Percentiles rank a stretch among this genome's conserved stretches.
Evolutionary conservation across 2,113 vertebrate genomes (phyloP).

Genomic region (Brienomyrus longianalis): DNA sequence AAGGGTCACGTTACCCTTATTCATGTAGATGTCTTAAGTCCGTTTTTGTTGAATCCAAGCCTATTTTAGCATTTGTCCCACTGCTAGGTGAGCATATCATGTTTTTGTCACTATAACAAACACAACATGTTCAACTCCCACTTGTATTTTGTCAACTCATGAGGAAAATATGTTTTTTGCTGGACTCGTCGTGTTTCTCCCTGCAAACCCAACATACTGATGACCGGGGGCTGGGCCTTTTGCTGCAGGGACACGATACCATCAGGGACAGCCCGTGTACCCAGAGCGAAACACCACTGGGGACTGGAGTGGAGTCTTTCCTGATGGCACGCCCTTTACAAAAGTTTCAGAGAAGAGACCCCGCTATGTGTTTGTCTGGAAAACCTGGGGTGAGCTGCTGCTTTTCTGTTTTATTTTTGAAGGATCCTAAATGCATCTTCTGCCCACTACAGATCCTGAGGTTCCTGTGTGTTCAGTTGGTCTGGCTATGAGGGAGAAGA

Average conservation of each 20-base stretch:
- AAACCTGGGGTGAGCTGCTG: slow-evolving; percentile 72
- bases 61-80: background rate
- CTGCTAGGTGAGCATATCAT: background rate
- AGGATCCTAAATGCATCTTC: background rate
- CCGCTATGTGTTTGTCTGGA: slow-evolving; percentile 85
- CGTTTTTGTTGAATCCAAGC: background rate
- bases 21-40: background rate
- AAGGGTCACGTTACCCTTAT: background rate
- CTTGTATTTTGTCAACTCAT: background rate
- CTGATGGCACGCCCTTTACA: slow-evolving; percentile 68
- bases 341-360: slow-evolving; percentile 47
- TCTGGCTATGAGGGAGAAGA: background rate
- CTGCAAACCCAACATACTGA: background rate
- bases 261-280: slow-evolving; percentile 71
- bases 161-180: background rate
- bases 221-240: background rate
- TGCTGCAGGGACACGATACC: slow-evolving; percentile 63
- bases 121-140: background rate
- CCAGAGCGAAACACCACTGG: slow-evolving; percentile 46
- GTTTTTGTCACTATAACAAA: background rate
- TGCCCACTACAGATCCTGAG: background rate
- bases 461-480: background rate
- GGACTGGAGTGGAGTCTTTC: slow-evolving; percentile 60
- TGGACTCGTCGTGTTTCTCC: background rate
- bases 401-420: background rate